Conservation (phyloP, 2,888 invertebrate genomes). For the Epinotia brunnichana region DNA sequence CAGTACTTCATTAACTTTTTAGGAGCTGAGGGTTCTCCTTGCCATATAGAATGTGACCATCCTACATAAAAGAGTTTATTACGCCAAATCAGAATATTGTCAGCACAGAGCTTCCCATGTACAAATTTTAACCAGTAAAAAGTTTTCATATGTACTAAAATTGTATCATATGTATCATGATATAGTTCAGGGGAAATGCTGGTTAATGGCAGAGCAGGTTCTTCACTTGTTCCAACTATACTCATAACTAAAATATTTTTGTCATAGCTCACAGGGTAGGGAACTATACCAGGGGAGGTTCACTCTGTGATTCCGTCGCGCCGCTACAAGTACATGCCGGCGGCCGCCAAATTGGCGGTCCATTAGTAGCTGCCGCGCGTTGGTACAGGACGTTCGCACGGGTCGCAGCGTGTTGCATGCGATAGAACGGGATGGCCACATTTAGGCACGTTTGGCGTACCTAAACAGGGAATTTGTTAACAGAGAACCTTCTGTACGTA, state of each 20-base stretch:
- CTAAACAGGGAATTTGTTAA: too few species aligned
- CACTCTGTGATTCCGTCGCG: too few species aligned
- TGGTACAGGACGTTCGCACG: too few species aligned
- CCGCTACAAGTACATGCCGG: too few species aligned
- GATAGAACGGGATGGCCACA: too few species aligned
- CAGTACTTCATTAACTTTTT: background rate
- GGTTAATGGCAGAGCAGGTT: background rate
- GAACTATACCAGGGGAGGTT: too few species aligned
- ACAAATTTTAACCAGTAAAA: background rate
- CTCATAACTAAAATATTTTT: conserved; percentile 7
- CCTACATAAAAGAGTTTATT: background rate
- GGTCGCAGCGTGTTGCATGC: too few species aligned
- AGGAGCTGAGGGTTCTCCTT: background rate
- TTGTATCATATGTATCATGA: background rate
- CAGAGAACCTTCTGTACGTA: too few species aligned
- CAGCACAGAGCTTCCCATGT: background rate
- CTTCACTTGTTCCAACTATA: background rate
- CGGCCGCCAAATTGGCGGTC: too few species aligned
- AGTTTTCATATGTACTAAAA: background rate
- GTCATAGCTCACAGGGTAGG: conserved; percentile 1
- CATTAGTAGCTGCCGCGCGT: too few species aligned
- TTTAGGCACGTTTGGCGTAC: too few species aligned
- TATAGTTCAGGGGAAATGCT: background rate
- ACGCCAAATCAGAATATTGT: conserved; percentile 2
- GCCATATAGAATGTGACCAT: conserved; percentile 3